Evolutionary conservation across 1,140 invertebrate genomes (phyloP), one percentile per base, ranked within the genome.

Genomic region (Lanistes nyassanus): DNA sequence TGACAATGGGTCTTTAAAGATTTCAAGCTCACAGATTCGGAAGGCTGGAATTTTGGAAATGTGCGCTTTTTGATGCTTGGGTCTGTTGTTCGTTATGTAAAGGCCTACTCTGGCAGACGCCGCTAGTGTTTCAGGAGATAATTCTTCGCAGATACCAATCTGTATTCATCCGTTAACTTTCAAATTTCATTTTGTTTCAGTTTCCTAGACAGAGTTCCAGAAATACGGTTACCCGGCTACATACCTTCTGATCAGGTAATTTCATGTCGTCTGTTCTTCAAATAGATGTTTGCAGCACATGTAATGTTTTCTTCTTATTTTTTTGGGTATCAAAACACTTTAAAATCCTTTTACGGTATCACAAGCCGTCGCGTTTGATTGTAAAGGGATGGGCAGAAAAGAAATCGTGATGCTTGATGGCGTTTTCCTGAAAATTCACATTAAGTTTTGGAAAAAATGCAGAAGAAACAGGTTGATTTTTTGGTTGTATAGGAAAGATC

Each of bases 161-260:
- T n/a, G n/a, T n/a, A n/a, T n/a, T n/a, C n/a, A n/a, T n/a, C n/a
- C n/a, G n/a, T n/a, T n/a, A n/a, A n/a, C n/a, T n/a, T n/a, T n/a
- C n/a, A n/a, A n/a, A 16, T 47, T 60, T 23, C 29, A 21, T 51
- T 79, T 71, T 11, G 39, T 68, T 42, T 62, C 78, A 89, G 87
- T 74, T 89, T 88, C 72, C 78, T 89, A 13, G 84, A 88, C 65
- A 85, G 83, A 76, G 60, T 88, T 31, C 65, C 76, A 6, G 81
- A 82, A 42, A 82, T 89, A 21, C 73, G 82, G 67, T 53, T 71
- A 53, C 58, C 75, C 0, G 80, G 79, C 55, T 89, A 88, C 67
- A 78, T 83, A 0, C 87, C 87, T 21, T 82, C 82, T 11, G 87
- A 88, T 53, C 87, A 85, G 78, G 83, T 84, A 64, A 73, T 26